Percentiles rank a stretch among this genome's conserved stretches.
Conservation (phyloP, 2,888 invertebrate species). For the Lumbricus terrestris region DNA sequence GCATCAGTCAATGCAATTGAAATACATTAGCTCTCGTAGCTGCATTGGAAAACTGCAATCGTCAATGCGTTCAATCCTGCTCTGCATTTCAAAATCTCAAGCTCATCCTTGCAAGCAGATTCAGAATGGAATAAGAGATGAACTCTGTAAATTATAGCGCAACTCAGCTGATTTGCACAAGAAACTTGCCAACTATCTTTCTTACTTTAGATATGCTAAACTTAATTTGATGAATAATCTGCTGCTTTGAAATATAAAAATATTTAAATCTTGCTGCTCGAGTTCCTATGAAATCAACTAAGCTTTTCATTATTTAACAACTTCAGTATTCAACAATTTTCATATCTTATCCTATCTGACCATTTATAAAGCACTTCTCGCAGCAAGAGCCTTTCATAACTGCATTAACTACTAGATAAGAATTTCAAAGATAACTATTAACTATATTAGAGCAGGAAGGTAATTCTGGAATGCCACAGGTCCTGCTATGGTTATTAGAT, state of each 20-base stretch:
- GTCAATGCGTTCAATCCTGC: not conserved
- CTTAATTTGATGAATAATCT: not conserved
- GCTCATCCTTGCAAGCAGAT: not conserved
- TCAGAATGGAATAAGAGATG: not conserved
- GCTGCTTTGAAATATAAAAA: not conserved
- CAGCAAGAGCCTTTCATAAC: too few relatives aligned
- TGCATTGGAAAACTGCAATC: too few relatives aligned
- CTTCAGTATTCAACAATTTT: not conserved
- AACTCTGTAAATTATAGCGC: not conserved
- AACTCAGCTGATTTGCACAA: not conserved
- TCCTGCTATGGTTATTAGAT: not conserved
- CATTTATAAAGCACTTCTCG: too few relatives aligned
- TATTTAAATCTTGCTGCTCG: not conserved
- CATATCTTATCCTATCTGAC: too few relatives aligned
- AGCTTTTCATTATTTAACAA: not conserved
- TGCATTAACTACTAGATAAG: not conserved
- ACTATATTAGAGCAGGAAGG: not conserved
- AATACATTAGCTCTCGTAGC: too few relatives aligned
- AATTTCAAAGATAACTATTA: not conserved
- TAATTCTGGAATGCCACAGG: not conserved
- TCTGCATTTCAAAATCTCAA: not conserved
- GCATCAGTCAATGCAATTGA: not conserved
- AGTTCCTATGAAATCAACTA: not conserved
- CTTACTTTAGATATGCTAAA: not conserved
- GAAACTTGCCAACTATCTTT: not conserved